Percentiles rank a stretch among this genome's conserved stretches.
phyloP scores from a whole-genome alignment of 2,888 invertebrate genomes.

The Gandaritis pyraliata region DNA sequence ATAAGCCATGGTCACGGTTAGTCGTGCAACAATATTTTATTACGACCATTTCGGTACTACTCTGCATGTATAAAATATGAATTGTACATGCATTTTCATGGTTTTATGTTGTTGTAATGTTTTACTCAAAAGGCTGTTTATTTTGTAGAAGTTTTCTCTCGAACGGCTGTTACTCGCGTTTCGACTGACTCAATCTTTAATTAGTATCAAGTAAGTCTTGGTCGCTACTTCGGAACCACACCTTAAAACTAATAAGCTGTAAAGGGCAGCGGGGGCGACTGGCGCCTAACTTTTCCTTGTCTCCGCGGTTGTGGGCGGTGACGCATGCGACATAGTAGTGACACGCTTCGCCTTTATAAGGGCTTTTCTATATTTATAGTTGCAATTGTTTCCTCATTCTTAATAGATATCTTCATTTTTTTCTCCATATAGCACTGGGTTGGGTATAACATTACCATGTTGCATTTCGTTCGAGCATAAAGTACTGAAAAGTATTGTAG shows the following conservation, averaged over 20 bases:
- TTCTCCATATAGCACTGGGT: too few species aligned
- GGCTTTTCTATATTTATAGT: conserved; percentile 4
- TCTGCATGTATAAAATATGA: too few species aligned
- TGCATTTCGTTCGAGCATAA: too few species aligned
- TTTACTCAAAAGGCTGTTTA: too few species aligned
- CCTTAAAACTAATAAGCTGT: conserved; percentile 17
- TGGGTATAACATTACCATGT: too few species aligned
- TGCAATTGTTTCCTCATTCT: conserved; percentile 19
- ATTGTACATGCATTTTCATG: too few species aligned
- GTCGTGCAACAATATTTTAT: conserved; percentile 2
- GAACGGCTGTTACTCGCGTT: too few species aligned
- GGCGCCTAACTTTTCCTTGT: conserved; percentile 31
- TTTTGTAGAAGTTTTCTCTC: too few species aligned
- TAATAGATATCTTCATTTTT: background rate
- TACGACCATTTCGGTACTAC: too few species aligned
- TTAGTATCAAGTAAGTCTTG: background rate
- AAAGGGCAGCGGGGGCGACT: conserved; percentile 24
- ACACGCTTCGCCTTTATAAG: conserved; percentile 7
- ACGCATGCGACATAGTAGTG: conserved; percentile 7
- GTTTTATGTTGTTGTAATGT: too few species aligned
- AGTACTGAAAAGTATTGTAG: too few species aligned
- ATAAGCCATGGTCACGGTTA: conserved; percentile 9
- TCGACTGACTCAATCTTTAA: too few species aligned
- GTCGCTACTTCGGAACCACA: conserved; percentile 1
- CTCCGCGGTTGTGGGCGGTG: conserved; percentile 24